phyloP scores from a whole-genome alignment of 2,113 vertebrate species.

The Orthonyx spaldingii region DNA sequence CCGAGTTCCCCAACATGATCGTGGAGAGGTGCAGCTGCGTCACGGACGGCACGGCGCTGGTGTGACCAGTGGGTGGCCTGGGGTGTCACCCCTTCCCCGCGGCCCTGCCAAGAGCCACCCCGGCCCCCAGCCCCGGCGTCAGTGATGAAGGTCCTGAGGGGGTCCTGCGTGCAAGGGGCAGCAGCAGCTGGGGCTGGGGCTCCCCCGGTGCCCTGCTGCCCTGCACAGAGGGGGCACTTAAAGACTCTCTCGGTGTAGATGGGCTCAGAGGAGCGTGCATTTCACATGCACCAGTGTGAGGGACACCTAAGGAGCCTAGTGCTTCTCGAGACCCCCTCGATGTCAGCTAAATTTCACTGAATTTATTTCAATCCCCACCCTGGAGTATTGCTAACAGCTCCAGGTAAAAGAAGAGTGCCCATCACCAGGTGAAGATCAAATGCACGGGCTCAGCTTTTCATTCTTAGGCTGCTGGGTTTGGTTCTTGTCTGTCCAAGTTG shows the following conservation, averaged over 20 bases:
- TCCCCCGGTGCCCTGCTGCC: not conserved
- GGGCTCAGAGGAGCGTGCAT: not conserved
- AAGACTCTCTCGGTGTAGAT: not conserved
- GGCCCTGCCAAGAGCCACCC: not conserved
- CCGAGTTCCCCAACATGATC: conserved; percentile 87
- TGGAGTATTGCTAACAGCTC: not conserved
- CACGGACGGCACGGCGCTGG: conserved; percentile 73
- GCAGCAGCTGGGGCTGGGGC: not conserved
- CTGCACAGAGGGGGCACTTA: not conserved
- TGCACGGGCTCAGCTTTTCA: not conserved
- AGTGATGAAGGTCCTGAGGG: not conserved
- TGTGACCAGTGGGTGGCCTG: not conserved
- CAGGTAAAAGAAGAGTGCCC: not conserved
- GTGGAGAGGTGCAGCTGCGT: conserved; percentile 81
- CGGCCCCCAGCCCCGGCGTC: not conserved
- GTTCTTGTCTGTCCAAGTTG: not conserved
- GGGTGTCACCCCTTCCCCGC: accelerated
- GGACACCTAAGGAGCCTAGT: not conserved
- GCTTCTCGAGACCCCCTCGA: accelerated
- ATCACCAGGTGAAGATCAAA: not conserved
- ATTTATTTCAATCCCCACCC: not conserved
- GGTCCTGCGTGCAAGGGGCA: not conserved
- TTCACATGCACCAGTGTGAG: accelerated
- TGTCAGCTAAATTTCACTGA: not conserved
- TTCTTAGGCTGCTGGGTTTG: not conserved